Percentiles rank a stretch among this genome's conserved stretches.
Evolutionary conservation across 2,113 vertebrate genomes (phyloP).

Genomic region (Pleuronectes platessa): DNA sequence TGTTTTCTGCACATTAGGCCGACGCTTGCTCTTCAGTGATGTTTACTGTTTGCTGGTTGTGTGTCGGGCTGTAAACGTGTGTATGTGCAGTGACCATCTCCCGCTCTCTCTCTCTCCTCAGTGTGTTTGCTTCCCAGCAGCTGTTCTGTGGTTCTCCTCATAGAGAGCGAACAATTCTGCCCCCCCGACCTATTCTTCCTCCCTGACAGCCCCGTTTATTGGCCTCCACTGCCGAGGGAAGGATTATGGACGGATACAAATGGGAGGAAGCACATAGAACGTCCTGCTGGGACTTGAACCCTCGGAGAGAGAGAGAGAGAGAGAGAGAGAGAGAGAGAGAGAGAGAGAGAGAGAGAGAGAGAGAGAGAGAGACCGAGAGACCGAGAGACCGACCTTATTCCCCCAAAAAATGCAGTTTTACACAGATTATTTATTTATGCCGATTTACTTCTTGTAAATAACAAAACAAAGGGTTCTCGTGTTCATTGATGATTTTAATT

Average conservation of each 20-base stretch:
- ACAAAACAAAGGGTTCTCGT: background rate
- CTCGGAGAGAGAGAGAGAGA: constrained; percentile 4
- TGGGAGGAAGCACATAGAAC: constrained; percentile 41
- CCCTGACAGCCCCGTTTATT: constrained; percentile 51
- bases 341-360: constrained; percentile 9
- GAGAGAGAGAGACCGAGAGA: background rate
- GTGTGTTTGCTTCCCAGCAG: too few species aligned
- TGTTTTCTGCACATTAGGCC: constrained; percentile 57
- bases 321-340: too few species aligned
- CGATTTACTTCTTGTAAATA: background rate
- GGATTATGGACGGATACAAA: constrained; percentile 63
- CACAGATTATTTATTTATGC: too few species aligned
- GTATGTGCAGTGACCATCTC: background rate
- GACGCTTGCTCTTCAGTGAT: constrained; percentile 42
- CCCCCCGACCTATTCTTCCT: constrained; percentile 33
- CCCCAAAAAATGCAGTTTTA: too few species aligned
- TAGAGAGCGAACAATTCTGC: constrained; percentile 20
- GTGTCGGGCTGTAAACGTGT: constrained; percentile 29
- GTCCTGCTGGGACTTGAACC: constrained; percentile 54
- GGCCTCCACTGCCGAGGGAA: constrained; percentile 38
- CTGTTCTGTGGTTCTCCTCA: background rate
- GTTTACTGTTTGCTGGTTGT: constrained; percentile 53
- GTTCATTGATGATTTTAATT: too few species aligned
- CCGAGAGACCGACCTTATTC: too few species aligned
- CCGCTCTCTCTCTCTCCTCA: background rate